Conservation (phyloP, 2,888 invertebrate genomes). For the Rhopalosiphum nymphaeae region DNA sequence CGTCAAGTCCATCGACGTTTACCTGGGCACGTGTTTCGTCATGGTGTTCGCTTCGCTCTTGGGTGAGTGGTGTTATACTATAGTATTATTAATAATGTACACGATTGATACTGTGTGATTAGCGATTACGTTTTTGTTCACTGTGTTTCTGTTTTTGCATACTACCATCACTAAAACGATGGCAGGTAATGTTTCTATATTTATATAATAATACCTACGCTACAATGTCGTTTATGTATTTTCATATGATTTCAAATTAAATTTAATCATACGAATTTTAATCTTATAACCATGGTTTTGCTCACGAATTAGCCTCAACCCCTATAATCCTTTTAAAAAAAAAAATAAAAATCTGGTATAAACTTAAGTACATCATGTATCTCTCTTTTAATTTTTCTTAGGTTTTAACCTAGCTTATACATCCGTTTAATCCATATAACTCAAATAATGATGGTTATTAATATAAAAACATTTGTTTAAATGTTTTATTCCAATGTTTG, state of each 20-base stretch:
- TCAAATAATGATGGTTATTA: neutral
- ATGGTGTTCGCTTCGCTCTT: conserved; percentile 98
- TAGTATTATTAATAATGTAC: neutral
- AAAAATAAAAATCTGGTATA: no score
- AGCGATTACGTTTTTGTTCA: neutral
- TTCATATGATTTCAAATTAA: neutral
- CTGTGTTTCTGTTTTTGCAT: neutral
- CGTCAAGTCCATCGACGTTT: conserved; percentile 97
- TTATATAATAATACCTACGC: neutral
- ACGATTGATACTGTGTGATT: neutral
- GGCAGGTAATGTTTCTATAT: neutral
- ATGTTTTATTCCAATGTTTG: neutral
- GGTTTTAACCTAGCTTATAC: neutral
- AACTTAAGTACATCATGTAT: neutral
- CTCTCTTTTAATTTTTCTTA: neutral
- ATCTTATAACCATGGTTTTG: no score
- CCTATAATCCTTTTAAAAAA: no score
- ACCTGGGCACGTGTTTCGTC: conserved; percentile 96
- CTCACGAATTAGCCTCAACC: no score
- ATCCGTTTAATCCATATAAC: neutral
- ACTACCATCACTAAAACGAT: neutral
- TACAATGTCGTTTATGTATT: neutral
- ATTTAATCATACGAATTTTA: no score
- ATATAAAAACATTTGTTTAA: no score
- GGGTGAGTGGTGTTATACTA: conserved; percentile 75